These are phyloP conservation scores for Thinocorus orbignyianus DNA, from an alignment of 2,113 vertebrate genomes.

Conservation along the genomic window DNA sequence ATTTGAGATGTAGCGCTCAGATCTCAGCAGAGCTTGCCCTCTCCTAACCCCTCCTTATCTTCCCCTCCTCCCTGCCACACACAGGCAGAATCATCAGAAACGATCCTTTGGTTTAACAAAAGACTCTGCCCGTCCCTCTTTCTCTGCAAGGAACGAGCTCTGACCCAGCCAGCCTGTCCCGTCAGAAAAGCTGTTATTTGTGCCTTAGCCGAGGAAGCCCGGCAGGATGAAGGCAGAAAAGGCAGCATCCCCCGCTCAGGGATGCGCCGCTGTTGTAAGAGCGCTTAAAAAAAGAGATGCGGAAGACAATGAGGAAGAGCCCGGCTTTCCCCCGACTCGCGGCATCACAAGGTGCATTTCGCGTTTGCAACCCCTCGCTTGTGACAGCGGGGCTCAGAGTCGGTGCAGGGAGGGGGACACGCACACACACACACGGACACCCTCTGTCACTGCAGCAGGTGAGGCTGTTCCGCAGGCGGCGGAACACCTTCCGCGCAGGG, in stretches of 20 bases:
- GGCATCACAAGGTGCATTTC: fast-evolving
- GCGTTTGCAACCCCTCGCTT: fast-evolving
- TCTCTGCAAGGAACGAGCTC: background rate
- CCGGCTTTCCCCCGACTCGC: fast-evolving
- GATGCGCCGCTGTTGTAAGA: background rate
- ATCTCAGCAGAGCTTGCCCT: background rate
- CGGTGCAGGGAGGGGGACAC: too few species aligned
- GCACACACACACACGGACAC: too few species aligned
- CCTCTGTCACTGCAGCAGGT: background rate
- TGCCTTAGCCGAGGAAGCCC: background rate
- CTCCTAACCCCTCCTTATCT: background rate
- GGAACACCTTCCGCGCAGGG: background rate
- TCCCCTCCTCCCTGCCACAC: background rate
- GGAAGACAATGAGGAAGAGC: background rate
- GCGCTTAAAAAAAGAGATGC: background rate
- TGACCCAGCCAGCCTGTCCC: background rate
- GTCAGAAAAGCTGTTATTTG: background rate
- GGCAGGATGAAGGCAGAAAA: fast-evolving
- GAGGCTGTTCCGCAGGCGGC: background rate
- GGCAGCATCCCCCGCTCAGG: background rate
- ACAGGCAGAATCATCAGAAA: background rate
- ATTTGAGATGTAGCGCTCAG: background rate
- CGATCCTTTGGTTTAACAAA: background rate
- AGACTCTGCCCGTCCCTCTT: background rate
- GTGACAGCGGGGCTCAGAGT: background rate